phyloP scores from a whole-genome alignment of 2,888 invertebrate species.

The Uloborus plumipes region DNA sequence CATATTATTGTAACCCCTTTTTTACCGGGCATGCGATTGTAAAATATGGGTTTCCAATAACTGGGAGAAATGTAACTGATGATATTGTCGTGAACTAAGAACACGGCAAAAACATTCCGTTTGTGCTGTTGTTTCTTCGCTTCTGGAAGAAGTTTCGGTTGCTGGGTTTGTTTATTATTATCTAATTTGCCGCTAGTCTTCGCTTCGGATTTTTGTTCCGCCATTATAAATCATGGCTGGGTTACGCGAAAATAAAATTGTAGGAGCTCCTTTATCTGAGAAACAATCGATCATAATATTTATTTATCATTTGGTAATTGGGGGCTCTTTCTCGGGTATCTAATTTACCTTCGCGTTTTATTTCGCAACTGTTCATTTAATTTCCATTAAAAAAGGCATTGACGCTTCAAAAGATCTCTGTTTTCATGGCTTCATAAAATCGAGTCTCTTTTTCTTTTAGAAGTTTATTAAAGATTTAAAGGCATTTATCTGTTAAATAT shows the following conservation, averaged over 20 bases:
- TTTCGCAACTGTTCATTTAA: too few species aligned
- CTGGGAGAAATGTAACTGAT: constrained; percentile 39
- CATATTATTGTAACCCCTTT: neutral
- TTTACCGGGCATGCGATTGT: constrained; percentile 20
- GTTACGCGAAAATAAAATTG: neutral
- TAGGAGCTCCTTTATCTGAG: neutral
- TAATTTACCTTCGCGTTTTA: too few species aligned
- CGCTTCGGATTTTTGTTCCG: constrained; percentile 8
- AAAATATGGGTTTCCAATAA: constrained; percentile 63
- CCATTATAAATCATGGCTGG: constrained; percentile 20
- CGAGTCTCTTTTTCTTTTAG: too few species aligned
- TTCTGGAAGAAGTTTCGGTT: neutral
- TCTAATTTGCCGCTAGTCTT: constrained; percentile 48
- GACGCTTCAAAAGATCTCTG: too few species aligned
- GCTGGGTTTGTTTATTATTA: constrained; percentile 48
- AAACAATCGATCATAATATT: constrained; percentile 19
- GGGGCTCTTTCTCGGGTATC: neutral
- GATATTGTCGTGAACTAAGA: constrained; percentile 23
- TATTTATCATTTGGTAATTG: constrained; percentile 4
- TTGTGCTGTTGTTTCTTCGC: neutral
- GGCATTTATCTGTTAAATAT: too few species aligned
- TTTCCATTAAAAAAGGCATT: too few species aligned
- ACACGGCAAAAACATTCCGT: constrained; percentile 2
- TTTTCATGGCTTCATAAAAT: too few species aligned
- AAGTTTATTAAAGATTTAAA: too few species aligned